Evolutionary conservation across 2,113 vertebrate species (phyloP).

Genomic region (Callopanchax toddi): DNA sequence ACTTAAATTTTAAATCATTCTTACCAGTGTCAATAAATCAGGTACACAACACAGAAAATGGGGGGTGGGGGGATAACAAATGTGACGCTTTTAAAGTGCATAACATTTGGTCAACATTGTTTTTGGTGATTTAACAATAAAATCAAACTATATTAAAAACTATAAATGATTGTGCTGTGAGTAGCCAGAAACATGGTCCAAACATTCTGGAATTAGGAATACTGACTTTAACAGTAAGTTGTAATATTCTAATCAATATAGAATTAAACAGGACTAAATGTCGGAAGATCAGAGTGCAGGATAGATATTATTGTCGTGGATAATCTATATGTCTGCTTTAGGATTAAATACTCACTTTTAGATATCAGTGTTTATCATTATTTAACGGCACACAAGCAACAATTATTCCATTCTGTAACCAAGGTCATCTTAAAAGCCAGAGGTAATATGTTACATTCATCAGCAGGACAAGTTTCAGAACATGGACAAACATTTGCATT

Average conservation of each 20-base stretch:
- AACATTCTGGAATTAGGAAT: background rate
- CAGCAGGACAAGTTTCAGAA: conserved; percentile 60
- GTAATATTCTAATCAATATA: background rate
- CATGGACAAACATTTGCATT: conserved; percentile 30
- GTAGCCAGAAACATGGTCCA: background rate
- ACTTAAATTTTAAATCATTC: conserved; percentile 27
- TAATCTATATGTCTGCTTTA: background rate
- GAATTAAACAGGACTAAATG: background rate
- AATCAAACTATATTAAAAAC: conserved; percentile 8
- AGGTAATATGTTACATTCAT: conserved; percentile 65
- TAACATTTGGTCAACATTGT: conserved; percentile 56
- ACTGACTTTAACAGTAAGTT: background rate
- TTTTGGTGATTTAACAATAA: conserved; percentile 4
- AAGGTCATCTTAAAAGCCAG: conserved; percentile 36
- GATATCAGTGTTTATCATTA: conserved; percentile 17
- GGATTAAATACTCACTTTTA: conserved; percentile 30
- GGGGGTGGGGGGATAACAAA: conserved; percentile 16
- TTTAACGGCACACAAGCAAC: conserved; percentile 11
- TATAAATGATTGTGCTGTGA: background rate
- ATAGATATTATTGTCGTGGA: conserved; percentile 9
- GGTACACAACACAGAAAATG: conserved; percentile 9
- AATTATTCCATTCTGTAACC: conserved; percentile 22
- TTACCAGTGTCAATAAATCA: conserved; percentile 14
- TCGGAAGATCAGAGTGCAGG: background rate
- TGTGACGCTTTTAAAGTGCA: conserved; percentile 70